A percentile compares a stretch with the other conserved stretches of the same genome.
Evolutionary conservation across 1,140 invertebrate genomes (phyloP).

Genomic region (Tribolium castaneum): DNA sequence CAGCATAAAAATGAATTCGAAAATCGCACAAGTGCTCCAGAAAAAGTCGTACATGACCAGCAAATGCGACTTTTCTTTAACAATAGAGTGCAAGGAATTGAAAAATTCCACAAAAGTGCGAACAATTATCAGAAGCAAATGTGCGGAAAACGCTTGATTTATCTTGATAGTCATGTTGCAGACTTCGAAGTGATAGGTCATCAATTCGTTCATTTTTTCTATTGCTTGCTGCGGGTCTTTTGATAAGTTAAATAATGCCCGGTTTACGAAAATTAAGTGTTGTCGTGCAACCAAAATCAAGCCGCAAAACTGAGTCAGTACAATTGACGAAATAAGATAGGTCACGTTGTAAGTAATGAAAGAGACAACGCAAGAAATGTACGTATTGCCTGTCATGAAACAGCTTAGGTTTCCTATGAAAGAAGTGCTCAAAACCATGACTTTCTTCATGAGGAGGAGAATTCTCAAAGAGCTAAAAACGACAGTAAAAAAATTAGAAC

Average conservation of each 20-base stretch:
- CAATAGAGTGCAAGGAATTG: conserved; percentile 11
- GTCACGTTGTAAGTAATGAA: conserved; percentile 32
- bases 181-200: conserved; percentile 21
- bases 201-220: conserved; percentile 27
- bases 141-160: not conserved
- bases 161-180: conserved; percentile 13
- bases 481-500: not conserved
- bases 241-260: not conserved
- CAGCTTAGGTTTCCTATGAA: not conserved
- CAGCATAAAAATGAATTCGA: conserved; percentile 34
- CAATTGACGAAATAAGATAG: conserved; percentile 8
- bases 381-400: not conserved
- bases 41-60: conserved; percentile 27
- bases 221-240: conserved; percentile 19
- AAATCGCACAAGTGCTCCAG: conserved; percentile 19
- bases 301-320: conserved; percentile 13
- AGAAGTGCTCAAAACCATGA: not conserved
- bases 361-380: conserved; percentile 8
- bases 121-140: conserved; percentile 17
- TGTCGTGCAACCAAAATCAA: conserved; percentile 17
- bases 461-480: not conserved
- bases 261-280: conserved; percentile 9
- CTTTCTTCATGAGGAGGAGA: not conserved
- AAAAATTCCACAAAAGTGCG: conserved; percentile 35
- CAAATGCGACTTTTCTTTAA: conserved; percentile 11